A percentile compares a stretch with the other conserved stretches of the same genome.
Evolutionary conservation across 2,797 vertebrate species (phyloP).

Genomic region (Trichosurus vulpecula): DNA sequence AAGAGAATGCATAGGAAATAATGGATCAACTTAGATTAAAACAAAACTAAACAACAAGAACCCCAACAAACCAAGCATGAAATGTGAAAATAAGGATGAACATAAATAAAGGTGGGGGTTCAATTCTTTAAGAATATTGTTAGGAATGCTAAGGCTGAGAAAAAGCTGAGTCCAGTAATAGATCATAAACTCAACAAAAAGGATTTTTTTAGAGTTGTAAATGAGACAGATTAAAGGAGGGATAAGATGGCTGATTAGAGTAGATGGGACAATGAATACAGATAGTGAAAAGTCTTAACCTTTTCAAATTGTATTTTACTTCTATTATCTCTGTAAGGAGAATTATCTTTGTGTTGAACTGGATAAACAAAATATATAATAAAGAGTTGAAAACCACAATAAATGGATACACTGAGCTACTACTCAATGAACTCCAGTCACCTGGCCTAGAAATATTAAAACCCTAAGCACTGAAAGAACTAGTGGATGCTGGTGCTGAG

Average conservation of each 20-base stretch:
- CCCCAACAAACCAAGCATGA: background rate
- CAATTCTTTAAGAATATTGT: background rate
- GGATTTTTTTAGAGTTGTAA: background rate
- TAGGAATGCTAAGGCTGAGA: background rate
- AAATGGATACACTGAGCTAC: background rate
- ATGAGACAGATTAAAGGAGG: background rate
- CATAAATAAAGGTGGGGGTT: background rate
- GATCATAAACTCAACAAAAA: background rate
- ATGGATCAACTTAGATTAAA: background rate
- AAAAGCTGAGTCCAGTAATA: background rate
- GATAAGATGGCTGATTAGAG: background rate
- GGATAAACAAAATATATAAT: background rate
- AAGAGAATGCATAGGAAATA: background rate
- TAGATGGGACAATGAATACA: background rate
- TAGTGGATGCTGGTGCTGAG: background rate
- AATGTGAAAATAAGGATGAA: background rate
- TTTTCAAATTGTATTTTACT: background rate
- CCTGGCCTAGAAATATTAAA: background rate
- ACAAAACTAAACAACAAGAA: background rate
- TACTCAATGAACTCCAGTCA: background rate
- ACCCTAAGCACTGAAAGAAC: background rate
- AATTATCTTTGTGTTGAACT: background rate
- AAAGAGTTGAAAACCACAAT: background rate
- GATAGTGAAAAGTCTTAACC: background rate
- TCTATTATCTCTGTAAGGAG: background rate